Percentiles rank a stretch among this genome's conserved stretches.
phyloP scores from a whole-genome alignment of 2,797 vertebrate genomes.

The Myotis vivesi region DNA sequence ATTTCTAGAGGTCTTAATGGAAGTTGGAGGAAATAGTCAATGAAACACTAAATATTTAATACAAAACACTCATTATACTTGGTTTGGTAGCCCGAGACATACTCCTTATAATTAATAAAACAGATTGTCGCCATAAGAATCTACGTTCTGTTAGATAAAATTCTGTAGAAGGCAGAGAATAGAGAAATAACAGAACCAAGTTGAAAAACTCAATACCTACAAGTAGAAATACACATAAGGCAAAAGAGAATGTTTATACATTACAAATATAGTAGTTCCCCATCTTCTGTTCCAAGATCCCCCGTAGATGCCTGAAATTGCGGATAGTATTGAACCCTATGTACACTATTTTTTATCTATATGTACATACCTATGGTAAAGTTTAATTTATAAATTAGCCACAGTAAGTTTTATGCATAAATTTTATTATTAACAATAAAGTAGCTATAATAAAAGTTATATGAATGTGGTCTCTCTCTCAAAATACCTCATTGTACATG shows the following conservation, averaged over 20 bases:
- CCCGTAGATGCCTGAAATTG: not conserved
- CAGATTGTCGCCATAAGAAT: conserved; percentile 46
- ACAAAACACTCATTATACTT: conserved; percentile 63
- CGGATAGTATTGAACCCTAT: not conserved
- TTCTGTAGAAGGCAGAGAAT: conserved; percentile 56
- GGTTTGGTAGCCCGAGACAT: conserved; percentile 62
- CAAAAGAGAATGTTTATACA: not conserved
- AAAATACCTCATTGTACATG: not conserved
- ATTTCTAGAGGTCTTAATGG: conserved; percentile 67
- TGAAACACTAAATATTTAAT: conserved; percentile 79
- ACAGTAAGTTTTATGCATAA: not conserved
- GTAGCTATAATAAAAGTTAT: not conserved
- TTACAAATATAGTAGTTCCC: not conserved
- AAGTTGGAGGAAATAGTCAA: conserved; percentile 80
- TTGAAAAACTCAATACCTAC: conserved; percentile 31
- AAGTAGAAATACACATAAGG: conserved; percentile 44
- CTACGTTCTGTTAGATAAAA: conserved; percentile 60
- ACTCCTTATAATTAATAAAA: conserved; percentile 69
- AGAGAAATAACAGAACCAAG: conserved; percentile 65
- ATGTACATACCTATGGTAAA: not conserved
- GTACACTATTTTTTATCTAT: not conserved
- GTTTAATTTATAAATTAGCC: not conserved
- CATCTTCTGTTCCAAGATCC: not conserved
- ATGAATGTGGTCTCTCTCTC: not conserved
- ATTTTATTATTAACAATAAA: not conserved